Base-by-base conservation (phyloP, 2,113 vertebrate genomes). In the Elachura formosa region DNA sequence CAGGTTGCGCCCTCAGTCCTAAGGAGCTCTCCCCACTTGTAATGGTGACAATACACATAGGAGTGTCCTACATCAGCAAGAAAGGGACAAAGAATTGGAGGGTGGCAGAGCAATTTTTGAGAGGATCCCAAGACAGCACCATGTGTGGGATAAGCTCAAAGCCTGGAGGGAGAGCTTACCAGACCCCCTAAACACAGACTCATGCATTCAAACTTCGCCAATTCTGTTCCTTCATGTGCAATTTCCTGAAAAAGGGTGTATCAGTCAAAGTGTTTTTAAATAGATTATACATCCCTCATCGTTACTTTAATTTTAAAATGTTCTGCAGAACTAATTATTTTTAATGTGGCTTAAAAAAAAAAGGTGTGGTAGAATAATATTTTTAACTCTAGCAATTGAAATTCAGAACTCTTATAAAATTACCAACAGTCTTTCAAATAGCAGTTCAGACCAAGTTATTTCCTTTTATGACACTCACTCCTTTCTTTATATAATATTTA, bases 281-380 rank as follows among this genome's bases (percentile, higher is more conserved):
- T 40, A 74, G 9, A 14, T 85, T 90, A 40, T 63, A 91, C 28
- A 85, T 83, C 72, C 51, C 49, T 88, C 6, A 2, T 93, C 12
- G 0, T 91, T 94, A 90, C 80, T 94, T 91, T 90, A 94, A 95
- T 96, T 96, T 93, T 48, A 90, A 93, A 90, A 73, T 91, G 74
- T 81, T 94, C 72, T 95, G 71, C 45, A 93, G 54, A 82, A 46
- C 66, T 96, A 93, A 94, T 96, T 93, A 91, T 92, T 96, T 94
- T 77, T 87, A 90, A 93, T 89, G 87, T 79, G 78, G 6, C 10
- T 68, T 48, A 33, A 48, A 23, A 77, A 87, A 56, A 58, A 58
- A 59, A 88, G 77, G 77, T 82, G 88, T 76, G 83, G 55, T 82
- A 71, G 74, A 96, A 93, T 94, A 96, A 84, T 83, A 93, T 87